These are phyloP conservation scores for Fragariocoptes setiger DNA, from an alignment of 1,140 invertebrate species.

Conservation along the genomic window DNA sequence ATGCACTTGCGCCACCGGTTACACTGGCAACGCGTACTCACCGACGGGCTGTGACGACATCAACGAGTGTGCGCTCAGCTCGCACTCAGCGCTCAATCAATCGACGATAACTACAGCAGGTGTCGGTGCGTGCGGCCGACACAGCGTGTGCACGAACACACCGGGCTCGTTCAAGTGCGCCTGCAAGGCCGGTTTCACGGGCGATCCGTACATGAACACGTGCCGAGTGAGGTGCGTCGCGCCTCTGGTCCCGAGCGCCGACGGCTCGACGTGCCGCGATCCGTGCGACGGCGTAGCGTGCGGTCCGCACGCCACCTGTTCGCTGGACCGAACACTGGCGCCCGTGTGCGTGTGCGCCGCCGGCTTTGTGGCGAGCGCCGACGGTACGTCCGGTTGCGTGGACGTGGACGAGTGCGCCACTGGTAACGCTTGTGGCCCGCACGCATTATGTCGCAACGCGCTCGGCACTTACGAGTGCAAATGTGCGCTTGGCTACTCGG, in stretches of 20 bases:
- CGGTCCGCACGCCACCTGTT: slow-evolving; percentile 56
- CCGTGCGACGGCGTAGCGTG: slow-evolving; percentile 55
- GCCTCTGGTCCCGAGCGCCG: slow-evolving; percentile 18
- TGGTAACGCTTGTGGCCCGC: slow-evolving; percentile 16
- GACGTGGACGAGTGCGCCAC: slow-evolving; percentile 47
- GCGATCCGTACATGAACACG: slow-evolving; percentile 31
- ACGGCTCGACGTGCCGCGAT: slow-evolving; percentile 24
- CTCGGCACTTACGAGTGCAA: slow-evolving; percentile 25
- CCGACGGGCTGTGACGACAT: slow-evolving; percentile 26
- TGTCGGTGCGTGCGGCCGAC: slow-evolving; percentile 31
- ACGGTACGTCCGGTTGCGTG: slow-evolving; percentile 35
- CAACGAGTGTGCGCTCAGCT: slow-evolving; percentile 66
- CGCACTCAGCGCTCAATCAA: slow-evolving; percentile 40
- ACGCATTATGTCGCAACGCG: slow-evolving; percentile 13
- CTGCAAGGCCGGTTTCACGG: slow-evolving; percentile 41
- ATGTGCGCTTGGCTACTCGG: slow-evolving; percentile 47
- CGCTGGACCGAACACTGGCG: slow-evolving; percentile 35
- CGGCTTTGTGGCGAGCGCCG: slow-evolving; percentile 32
- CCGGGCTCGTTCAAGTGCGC: slow-evolving; percentile 39
- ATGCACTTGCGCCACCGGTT: slow-evolving; percentile 40
- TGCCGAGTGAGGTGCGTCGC: slow-evolving; percentile 44
- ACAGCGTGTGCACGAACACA: slow-evolving; percentile 41
- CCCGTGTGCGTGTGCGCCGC: slow-evolving; percentile 45
- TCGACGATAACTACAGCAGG: slow-evolving; percentile 15
- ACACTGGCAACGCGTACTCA: slow-evolving; percentile 30